Evolutionary conservation across 2,888 invertebrate genomes (phyloP), one percentile per base, ranked within the genome.

Genomic region (Trichopoda pennipes): DNA sequence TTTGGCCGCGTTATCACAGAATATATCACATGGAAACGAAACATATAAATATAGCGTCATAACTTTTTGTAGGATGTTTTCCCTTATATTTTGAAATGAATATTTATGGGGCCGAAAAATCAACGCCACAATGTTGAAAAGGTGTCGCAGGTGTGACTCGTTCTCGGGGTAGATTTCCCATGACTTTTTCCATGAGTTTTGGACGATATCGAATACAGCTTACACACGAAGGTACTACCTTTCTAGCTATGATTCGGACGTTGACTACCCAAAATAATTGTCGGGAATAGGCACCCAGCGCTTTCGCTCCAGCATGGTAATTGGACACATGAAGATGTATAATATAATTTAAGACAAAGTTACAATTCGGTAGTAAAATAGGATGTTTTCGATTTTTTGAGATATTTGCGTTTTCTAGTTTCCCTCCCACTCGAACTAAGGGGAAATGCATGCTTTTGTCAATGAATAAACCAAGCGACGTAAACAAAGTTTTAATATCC

Each of bases 301-400:
- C 60, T 17, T 80, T 83, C 14, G 80, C 35, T n/a, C 80, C 84
- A 21, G 84, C 82, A 44, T 84, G 83, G 53, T 77, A 84, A 38
- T 83, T 84, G 35, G 23, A 21, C n/a, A 66, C n/a, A 42, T 66
- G 53, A 42, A 66, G 53, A 42, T 84, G 73, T n/a, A 10, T 10
- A 12, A 81, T 55, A 68, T 63, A 78, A n/a, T 60, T 28, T 21
- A 66, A 16, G 3, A 78, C 68, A 63, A 81, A 79, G 35, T 64
- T 64, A 19, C 60, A 61, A 44, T 61, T 61, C 9, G 44, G 61
- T n/a, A 61, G 17, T 3, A 44, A 23, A 51, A 66, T 51, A 0
- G 35, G 51, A 51, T 64, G 64, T 64, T 79, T 32, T 38, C 68
- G 64, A 23, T 19, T 35, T 12, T 74, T 42, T 3, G 66, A n/a